Evolutionary conservation across 2,888 invertebrate genomes (phyloP).

Genomic region (Nebria salina): DNA sequence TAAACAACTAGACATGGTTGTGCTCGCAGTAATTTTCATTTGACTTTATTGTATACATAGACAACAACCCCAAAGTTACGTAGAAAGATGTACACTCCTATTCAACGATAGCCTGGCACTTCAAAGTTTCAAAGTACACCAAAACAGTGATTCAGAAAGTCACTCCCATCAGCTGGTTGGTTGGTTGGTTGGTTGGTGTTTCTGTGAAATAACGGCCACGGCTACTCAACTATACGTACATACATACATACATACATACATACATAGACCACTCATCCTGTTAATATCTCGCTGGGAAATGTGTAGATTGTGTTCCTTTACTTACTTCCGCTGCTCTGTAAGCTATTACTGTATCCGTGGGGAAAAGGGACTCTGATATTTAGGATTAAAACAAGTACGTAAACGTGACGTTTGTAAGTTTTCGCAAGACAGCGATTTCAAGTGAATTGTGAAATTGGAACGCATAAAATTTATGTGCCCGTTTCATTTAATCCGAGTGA

Average conservation of each 20-base stretch:
- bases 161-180: too few species aligned
- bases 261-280: background rate
- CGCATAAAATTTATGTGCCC: background rate
- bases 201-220: background rate
- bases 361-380: background rate
- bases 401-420: background rate
- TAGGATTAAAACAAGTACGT: background rate
- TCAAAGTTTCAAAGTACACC: conserved; percentile 14
- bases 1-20: too few species aligned
- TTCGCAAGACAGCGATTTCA: background rate
- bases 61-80: background rate
- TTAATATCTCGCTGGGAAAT: background rate
- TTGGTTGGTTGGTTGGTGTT: too few species aligned
- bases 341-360: too few species aligned
- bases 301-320: background rate
- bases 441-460: background rate
- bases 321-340: background rate
- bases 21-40: too few species aligned
- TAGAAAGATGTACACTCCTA: background rate
- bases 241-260: background rate
- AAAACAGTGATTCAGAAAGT: conserved; percentile 11
- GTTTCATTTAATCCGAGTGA: background rate
- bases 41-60: background rate
- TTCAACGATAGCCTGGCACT: background rate
- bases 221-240: background rate